Conservation (phyloP, 2,113 vertebrate genomes). For the Mustelus asterias region DNA sequence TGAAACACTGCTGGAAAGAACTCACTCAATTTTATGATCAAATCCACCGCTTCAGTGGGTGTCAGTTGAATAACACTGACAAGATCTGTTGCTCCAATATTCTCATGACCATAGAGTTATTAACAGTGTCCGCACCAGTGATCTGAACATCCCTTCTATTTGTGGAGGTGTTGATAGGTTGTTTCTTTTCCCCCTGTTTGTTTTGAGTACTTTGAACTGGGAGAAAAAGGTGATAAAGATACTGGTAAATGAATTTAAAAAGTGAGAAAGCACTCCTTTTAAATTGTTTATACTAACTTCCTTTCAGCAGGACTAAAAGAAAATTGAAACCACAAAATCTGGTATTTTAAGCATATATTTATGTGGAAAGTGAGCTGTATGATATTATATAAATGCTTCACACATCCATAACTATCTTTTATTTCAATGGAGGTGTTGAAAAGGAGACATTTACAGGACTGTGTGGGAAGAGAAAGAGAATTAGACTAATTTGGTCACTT, state of each 20-base stretch:
- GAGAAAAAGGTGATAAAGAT: not conserved
- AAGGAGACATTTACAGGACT: not conserved
- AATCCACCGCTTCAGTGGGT: not conserved
- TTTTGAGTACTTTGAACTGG: not conserved
- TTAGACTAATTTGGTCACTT: not conserved
- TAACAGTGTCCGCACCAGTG: not conserved
- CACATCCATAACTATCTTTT: not conserved
- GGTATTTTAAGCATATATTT: not conserved
- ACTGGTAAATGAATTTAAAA: not conserved
- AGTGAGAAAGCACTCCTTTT: not conserved
- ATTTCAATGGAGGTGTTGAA: conserved; percentile 2
- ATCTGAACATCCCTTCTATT: not conserved
- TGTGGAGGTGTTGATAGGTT: not conserved
- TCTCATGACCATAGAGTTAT: not conserved
- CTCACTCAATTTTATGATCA: not conserved
- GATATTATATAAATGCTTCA: not conserved
- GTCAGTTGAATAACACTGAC: not conserved
- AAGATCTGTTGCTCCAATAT: not conserved
- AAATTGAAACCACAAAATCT: not conserved
- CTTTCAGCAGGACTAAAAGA: not conserved
- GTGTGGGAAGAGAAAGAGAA: not conserved
- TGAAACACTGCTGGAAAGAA: not conserved
- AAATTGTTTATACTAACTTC: not conserved
- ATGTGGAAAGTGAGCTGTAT: not conserved
- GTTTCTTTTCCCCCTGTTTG: no score